phyloP scores from a whole-genome alignment of 1,140 invertebrate species.

The Brachionus angularis region DNA sequence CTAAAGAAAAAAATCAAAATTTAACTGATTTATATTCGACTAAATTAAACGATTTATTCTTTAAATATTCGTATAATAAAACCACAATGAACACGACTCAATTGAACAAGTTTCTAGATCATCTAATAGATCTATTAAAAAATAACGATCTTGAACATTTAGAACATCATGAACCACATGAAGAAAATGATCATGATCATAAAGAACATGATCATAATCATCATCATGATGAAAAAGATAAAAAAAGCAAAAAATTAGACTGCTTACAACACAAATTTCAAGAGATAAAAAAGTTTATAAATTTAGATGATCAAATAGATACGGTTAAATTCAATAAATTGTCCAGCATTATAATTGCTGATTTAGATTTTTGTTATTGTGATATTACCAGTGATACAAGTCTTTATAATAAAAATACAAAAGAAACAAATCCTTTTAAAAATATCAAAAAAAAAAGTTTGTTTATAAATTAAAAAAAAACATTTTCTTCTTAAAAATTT shows the following conservation, averaged over 20 bases:
- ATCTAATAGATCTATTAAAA: slow-evolving; percentile 14
- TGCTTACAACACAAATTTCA: slow-evolving; percentile 8
- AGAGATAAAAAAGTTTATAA: neutral
- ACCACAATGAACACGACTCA: slow-evolving; percentile 1
- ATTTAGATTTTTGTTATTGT: slow-evolving; percentile 23
- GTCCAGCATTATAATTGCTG: slow-evolving; percentile 15
- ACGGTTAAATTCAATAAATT: neutral
- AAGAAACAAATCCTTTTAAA: neutral
- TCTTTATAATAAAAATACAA: neutral
- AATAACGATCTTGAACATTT: neutral
- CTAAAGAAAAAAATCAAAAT: neutral
- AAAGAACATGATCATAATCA: slow-evolving; percentile 23
- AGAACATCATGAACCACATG: neutral
- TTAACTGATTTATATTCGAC: neutral
- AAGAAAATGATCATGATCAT: neutral
- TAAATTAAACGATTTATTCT: slow-evolving; percentile 1
- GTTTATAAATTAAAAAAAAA: neutral
- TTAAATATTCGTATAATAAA: slow-evolving; percentile 12
- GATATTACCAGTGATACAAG: neutral
- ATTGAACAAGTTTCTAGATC: slow-evolving; percentile 1
- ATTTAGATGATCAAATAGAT: neutral
- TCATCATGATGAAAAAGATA: neutral
- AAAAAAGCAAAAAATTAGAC: slow-evolving; percentile 2
- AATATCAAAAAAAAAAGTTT: neutral
- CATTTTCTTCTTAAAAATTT: neutral